phyloP scores from a whole-genome alignment of 23 tunicate genomes.

The Botrylloides violaceus region DNA sequence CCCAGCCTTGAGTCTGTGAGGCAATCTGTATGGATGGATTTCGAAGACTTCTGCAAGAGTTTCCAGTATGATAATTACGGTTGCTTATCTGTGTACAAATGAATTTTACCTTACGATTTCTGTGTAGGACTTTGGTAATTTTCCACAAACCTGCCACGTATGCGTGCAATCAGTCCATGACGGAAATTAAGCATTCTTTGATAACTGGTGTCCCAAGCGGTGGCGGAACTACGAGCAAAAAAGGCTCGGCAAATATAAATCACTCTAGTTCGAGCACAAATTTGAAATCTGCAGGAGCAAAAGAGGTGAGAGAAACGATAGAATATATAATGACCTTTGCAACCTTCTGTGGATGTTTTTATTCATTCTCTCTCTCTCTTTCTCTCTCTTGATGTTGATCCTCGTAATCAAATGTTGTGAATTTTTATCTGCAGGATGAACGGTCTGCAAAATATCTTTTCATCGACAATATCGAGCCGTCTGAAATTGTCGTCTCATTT shows the following conservation, averaged over 20 bases:
- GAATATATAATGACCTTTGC: too few species aligned
- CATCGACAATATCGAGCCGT: slow-evolving; percentile 49
- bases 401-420: not conserved
- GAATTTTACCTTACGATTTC: not conserved
- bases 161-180: slow-evolving; percentile 22
- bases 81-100: not conserved
- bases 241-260: slow-evolving; percentile 64
- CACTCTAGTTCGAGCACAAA: slow-evolving; percentile 50
- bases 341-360: too few species aligned
- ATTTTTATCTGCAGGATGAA: slow-evolving; percentile 29
- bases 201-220: slow-evolving; percentile 27
- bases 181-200: slow-evolving; percentile 49
- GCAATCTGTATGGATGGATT: slow-evolving; percentile 69
- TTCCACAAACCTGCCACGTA: slow-evolving; percentile 87
- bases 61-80: slow-evolving; percentile 83
- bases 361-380: too few species aligned
- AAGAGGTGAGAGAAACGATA: slow-evolving; percentile 34
- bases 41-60: slow-evolving; percentile 61
- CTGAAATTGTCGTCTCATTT: slow-evolving; percentile 50
- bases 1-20: slow-evolving; percentile 9
- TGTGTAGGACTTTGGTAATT: slow-evolving; percentile 39
- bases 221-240: slow-evolving; percentile 34
- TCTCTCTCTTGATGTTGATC: not conserved
- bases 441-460: slow-evolving; percentile 60
- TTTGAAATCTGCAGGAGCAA: slow-evolving; percentile 14